Evolutionary conservation across 2,113 vertebrate genomes (phyloP).

Genomic region (Pycnonotus jocosus): DNA sequence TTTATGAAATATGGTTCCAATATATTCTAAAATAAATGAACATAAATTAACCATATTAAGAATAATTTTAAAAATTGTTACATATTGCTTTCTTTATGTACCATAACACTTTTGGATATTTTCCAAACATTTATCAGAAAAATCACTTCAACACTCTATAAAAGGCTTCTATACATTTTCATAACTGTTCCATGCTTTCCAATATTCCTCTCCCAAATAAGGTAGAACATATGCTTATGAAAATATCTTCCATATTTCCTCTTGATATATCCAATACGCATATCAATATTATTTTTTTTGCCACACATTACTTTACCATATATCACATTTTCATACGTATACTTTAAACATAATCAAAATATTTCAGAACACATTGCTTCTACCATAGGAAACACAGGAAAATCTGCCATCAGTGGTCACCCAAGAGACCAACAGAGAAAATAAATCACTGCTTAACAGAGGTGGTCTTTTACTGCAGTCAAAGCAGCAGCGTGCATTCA

Average conservation of each 20-base stretch:
- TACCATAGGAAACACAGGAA: not conserved
- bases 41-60: not conserved
- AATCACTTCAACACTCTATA: not conserved
- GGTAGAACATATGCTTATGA: conserved; percentile 16
- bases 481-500: not conserved
- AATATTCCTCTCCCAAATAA: conserved; percentile 9
- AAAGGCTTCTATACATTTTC: conserved; percentile 22
- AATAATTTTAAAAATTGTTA: not conserved
- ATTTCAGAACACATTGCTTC: not conserved
- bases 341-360: conserved; percentile 16
- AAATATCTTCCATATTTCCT: conserved; percentile 40
- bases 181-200: not conserved
- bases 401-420: conserved; percentile 12
- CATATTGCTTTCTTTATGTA: not conserved
- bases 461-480: conserved; percentile 44
- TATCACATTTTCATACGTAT: conserved; percentile 12
- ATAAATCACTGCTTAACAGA: conserved; percentile 9
- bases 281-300: conserved; percentile 41
- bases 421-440: conserved; percentile 20
- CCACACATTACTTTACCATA: not conserved
- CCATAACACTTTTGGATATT: not conserved
- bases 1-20: not conserved
- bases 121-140: conserved; percentile 48
- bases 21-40: not conserved
- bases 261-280: not conserved